Conservation (phyloP, 2,888 invertebrate species). For the Eutolmus rufibarbis region DNA sequence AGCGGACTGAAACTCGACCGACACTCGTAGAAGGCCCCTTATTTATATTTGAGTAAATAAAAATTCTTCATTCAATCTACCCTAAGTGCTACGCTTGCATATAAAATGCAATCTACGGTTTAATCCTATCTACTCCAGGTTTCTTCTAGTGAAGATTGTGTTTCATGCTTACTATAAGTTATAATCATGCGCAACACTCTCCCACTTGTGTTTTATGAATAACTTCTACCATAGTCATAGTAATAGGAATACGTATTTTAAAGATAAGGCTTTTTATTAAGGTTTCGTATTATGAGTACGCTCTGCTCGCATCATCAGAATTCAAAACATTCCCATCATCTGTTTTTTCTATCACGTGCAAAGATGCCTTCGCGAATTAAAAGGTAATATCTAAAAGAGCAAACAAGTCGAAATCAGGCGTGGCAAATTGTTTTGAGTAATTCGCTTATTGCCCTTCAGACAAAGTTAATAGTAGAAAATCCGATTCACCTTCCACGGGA, state of each 20-base stretch:
- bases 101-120: neutral
- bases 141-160: neutral
- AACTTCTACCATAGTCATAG: no score
- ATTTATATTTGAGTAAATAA: neutral
- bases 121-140: neutral
- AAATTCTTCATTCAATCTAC: no score
- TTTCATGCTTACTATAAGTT: neutral
- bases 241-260: no score
- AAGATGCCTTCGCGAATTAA: neutral
- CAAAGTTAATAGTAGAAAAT: neutral
- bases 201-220: neutral
- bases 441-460: neutral
- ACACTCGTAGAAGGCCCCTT: neutral
- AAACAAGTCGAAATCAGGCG: neutral
- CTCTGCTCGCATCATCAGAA: neutral
- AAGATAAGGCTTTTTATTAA: no score
- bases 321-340: neutral
- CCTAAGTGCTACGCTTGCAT: no score
- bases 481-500: neutral
- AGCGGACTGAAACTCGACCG: no score
- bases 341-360: neutral
- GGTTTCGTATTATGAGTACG: neutral
- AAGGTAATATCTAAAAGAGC: neutral
- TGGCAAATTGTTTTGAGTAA: neutral
- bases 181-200: neutral